These are phyloP conservation scores for Mastigias papua DNA, from an alignment of 30 jellyfish, hydroid and myxozoan genomes.

Conservation along the genomic window DNA sequence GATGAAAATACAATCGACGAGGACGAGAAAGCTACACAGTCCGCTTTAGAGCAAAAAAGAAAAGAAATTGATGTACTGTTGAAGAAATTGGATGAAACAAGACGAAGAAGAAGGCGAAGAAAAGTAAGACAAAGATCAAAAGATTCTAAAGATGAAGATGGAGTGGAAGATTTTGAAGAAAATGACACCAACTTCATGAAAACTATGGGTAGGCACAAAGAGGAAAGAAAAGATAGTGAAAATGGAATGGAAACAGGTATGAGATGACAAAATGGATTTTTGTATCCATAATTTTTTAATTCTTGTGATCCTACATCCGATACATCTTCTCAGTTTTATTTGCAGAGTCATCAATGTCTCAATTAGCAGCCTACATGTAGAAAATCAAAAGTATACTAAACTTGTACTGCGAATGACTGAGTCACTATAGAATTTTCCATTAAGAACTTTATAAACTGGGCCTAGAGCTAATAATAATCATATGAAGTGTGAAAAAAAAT, in stretches of 20 bases:
- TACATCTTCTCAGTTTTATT: too few relatives aligned
- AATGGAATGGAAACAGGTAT: constrained; percentile 37
- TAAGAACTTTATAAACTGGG: too few relatives aligned
- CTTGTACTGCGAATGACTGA: too few relatives aligned
- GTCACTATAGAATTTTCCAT: too few relatives aligned
- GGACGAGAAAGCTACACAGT: constrained; percentile 51
- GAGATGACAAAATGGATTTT: background rate
- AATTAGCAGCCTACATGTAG: too few relatives aligned
- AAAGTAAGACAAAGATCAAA: constrained; percentile 30
- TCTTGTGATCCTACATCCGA: background rate
- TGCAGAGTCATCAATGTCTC: too few relatives aligned
- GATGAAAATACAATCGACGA: constrained; percentile 32
- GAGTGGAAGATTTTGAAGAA: constrained; percentile 11
- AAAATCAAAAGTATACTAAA: too few relatives aligned
- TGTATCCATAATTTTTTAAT: background rate
- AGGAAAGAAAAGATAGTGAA: background rate
- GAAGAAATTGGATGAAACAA: constrained; percentile 54
- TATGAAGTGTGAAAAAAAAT: too few relatives aligned
- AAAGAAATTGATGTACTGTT: constrained; percentile 51
- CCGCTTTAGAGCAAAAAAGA: constrained; percentile 60
- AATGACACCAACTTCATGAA: background rate
- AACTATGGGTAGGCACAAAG: background rate
- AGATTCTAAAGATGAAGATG: background rate
- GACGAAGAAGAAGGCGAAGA: constrained; percentile 48
- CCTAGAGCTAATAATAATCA: too few relatives aligned